Percentiles rank a stretch among this genome's conserved stretches.
phyloP scores from a whole-genome alignment of 2,113 vertebrate species.

The Saccopteryx leptura region DNA sequence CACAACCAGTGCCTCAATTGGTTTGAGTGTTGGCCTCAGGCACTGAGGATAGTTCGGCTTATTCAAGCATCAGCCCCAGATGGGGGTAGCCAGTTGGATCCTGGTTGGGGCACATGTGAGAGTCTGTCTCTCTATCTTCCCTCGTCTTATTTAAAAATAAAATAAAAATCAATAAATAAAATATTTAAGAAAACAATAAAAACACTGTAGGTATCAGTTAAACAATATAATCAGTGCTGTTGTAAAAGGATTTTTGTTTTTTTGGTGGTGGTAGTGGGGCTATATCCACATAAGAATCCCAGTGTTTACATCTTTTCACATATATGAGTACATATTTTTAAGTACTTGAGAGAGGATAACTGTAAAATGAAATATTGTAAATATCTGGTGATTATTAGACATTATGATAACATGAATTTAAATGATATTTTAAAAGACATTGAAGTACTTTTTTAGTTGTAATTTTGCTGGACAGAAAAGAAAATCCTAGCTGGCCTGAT shows the following conservation, averaged over 20 bases:
- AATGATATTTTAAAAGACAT: background rate
- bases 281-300: background rate
- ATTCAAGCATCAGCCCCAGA: no score
- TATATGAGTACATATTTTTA: conserved; percentile 15
- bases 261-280: no score
- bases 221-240: background rate
- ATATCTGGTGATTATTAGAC: background rate
- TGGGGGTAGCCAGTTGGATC: no score
- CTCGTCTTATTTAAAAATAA: no score
- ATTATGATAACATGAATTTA: background rate
- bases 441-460: background rate
- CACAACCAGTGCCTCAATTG: no score
- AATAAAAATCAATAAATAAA: no score
- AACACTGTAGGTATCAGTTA: background rate
- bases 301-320: background rate
- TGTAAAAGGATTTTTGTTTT: background rate
- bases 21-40: no score
- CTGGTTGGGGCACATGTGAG: no score
- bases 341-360: background rate
- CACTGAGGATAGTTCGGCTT: no score
- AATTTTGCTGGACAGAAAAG: conserved; percentile 16
- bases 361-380: conserved; percentile 11
- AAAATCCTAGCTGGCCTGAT: background rate
- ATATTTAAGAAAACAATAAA: background rate
- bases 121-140: no score